These are phyloP conservation scores for Drosophila paramelanica DNA, from an alignment of 2,888 invertebrate species.

Conservation along the genomic window DNA sequence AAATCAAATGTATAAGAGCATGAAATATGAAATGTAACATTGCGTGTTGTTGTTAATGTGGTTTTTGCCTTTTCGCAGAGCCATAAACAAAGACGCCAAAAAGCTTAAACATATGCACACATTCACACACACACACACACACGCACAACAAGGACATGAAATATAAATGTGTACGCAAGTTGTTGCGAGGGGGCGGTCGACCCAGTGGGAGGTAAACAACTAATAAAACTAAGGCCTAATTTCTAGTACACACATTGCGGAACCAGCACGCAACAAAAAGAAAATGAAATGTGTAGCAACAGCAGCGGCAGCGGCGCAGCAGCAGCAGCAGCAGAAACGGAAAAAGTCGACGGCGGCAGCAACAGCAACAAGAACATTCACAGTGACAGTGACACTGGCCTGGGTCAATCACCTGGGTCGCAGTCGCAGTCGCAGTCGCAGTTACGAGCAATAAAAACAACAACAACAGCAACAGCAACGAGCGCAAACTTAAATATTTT, in stretches of 20 bases:
- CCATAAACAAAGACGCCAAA: slow-evolving; percentile 6
- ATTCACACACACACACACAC: background rate
- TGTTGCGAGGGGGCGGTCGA: background rate
- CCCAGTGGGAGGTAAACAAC: slow-evolving; percentile 1
- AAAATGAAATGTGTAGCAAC: slow-evolving; percentile 17
- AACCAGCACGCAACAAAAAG: slow-evolving; percentile 28
- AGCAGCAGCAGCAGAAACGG: background rate
- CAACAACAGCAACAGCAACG: slow-evolving; percentile 7
- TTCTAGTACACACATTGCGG: slow-evolving; percentile 25
- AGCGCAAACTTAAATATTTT: slow-evolving; percentile 19
- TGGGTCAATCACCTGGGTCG: slow-evolving; percentile 76
- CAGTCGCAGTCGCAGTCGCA: slow-evolving; percentile 44
- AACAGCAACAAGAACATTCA: slow-evolving; percentile 10
- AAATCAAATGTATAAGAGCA: slow-evolving; percentile 32
- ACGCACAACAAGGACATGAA: slow-evolving; percentile 37
- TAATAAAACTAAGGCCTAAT: slow-evolving; percentile 20
- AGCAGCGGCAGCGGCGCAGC: background rate
- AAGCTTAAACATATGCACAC: background rate
- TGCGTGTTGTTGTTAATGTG: slow-evolving; percentile 1
- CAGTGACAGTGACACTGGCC: slow-evolving; percentile 53
- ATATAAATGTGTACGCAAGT: slow-evolving; percentile 25
- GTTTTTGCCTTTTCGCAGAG: slow-evolving; percentile 3
- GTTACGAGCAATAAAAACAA: slow-evolving; percentile 36
- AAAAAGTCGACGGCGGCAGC: background rate
- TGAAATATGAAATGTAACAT: slow-evolving; percentile 9